These are phyloP conservation scores for Rhinoderma darwinii DNA, from an alignment of 2,113 vertebrate species.

Conservation along the genomic window DNA sequence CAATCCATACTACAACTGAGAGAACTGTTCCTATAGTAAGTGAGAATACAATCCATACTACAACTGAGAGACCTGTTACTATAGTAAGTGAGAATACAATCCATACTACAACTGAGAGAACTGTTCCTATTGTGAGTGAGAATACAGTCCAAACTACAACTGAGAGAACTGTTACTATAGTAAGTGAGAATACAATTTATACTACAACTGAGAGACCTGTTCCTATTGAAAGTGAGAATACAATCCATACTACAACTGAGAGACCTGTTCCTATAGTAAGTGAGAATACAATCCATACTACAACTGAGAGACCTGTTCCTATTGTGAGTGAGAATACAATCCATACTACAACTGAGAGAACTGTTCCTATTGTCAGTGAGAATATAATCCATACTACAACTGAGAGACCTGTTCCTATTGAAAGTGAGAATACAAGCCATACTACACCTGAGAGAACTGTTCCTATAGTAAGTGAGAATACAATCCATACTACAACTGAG, in stretches of 20 bases:
- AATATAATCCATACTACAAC: no score
- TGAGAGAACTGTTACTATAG: not conserved
- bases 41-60: not conserved
- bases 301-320: no score
- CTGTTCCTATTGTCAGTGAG: no score
- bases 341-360: no score
- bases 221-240: not conserved
- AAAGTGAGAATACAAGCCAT: not conserved
- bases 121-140: not conserved
- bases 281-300: no score
- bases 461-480: not conserved
- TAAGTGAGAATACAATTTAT: not conserved
- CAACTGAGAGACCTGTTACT: not conserved
- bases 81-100: not conserved
- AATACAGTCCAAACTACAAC: not conserved
- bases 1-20: not conserved
- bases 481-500: not conserved
- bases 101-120: not conserved
- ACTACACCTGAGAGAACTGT: not conserved
- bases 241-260: not conserved
- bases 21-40: not conserved
- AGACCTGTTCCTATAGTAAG: no score
- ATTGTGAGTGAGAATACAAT: no score
- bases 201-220: not conserved
- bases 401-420: no score